Evolutionary conservation across 2,797 vertebrate genomes (phyloP).

Genomic region (Okamejei kenojei): DNA sequence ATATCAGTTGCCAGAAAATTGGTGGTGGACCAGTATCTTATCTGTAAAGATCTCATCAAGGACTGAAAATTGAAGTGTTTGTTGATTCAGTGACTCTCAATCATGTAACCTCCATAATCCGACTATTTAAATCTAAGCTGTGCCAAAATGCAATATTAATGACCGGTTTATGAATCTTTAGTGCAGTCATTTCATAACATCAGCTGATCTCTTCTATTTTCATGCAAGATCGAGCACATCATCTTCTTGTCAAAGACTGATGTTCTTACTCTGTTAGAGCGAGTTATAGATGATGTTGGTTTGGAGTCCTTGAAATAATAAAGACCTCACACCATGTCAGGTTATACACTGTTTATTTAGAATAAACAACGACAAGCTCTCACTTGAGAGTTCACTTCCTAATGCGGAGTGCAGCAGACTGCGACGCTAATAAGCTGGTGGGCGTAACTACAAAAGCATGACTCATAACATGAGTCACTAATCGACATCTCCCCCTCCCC

Average conservation of each 20-base stretch:
- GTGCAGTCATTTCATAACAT: not conserved
- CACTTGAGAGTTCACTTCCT: no score
- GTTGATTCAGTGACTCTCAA: no score
- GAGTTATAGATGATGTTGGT: not conserved
- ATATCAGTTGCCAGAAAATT: no score
- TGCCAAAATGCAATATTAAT: not conserved
- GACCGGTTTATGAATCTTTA: not conserved
- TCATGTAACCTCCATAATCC: not conserved
- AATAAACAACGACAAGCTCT: no score
- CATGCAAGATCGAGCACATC: not conserved
- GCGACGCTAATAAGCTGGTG: no score
- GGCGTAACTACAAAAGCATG: no score
- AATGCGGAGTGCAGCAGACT: no score
- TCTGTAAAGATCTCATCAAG: not conserved
- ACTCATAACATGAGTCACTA: no score
- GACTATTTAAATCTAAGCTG: not conserved
- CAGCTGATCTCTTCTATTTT: not conserved
- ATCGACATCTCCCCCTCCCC: no score
- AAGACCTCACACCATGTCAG: no score
- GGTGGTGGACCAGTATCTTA: not conserved
- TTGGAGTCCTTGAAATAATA: not conserved
- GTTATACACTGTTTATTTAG: no score
- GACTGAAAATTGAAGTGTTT: not conserved
- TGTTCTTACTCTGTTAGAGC: not conserved
- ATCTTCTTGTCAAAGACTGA: not conserved